Percentiles rank a stretch among this genome's conserved stretches.
Evolutionary conservation across 2,113 vertebrate species (phyloP).

Genomic region (Neogale vison): DNA sequence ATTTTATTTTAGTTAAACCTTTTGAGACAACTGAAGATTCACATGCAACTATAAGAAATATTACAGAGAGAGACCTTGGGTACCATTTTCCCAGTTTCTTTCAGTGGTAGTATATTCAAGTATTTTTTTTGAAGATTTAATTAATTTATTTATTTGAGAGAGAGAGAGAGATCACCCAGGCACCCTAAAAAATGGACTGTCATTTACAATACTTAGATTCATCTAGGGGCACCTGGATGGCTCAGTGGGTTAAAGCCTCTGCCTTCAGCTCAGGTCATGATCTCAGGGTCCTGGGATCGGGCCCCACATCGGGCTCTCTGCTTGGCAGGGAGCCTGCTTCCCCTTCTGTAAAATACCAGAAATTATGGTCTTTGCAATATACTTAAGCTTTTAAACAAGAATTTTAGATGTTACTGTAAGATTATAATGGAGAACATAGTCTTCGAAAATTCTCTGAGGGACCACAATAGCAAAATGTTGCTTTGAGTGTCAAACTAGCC

Average conservation of each 20-base stretch:
- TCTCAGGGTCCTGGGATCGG: no score
- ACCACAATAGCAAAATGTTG: not conserved
- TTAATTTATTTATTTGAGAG: no score
- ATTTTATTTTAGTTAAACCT: not conserved
- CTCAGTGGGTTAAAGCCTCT: no score
- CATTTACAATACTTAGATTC: not conserved
- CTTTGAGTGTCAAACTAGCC: not conserved
- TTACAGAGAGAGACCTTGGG: not conserved
- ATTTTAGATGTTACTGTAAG: not conserved
- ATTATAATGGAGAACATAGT: not conserved
- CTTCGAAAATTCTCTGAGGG: not conserved
- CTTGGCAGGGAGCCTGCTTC: no score
- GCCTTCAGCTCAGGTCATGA: no score
- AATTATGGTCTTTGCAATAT: not conserved
- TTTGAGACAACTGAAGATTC: not conserved
- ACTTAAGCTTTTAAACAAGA: conserved; percentile 26
- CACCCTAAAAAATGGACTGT: not conserved
- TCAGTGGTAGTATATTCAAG: not conserved
- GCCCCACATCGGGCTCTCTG: no score
- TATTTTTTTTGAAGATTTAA: not conserved
- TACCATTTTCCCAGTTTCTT: not conserved
- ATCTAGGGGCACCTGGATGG: not conserved
- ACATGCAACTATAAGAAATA: not conserved
- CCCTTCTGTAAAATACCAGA: not conserved
- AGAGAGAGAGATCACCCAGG: no score